Conservation (phyloP, 2,113 vertebrate species). For the Cathartes aura region DNA sequence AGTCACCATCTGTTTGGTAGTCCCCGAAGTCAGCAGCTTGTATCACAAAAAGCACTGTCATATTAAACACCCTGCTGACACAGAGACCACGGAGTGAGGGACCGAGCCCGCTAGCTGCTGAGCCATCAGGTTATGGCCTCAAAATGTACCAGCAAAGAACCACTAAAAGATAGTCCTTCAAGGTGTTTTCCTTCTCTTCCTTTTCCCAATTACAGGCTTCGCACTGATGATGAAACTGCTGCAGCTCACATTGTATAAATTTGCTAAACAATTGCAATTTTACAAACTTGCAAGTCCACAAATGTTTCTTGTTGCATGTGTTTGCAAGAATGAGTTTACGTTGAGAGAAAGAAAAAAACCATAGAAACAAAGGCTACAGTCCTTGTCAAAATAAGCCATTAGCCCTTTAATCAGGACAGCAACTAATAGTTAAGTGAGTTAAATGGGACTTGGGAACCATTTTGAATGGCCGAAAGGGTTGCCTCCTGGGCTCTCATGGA, state of each 20-base stretch:
- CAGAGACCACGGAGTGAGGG: background rate
- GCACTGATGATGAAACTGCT: background rate
- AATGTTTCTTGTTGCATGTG: background rate
- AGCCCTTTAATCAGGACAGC: background rate
- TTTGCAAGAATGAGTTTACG: background rate
- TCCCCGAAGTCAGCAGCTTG: constrained; percentile 40
- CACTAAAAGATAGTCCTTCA: background rate
- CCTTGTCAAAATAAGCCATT: background rate
- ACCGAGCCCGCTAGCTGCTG: background rate
- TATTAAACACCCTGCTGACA: constrained; percentile 53
- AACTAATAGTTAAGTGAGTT: background rate
- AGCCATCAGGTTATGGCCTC: background rate
- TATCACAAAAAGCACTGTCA: constrained; percentile 32
- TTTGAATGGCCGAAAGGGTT: background rate
- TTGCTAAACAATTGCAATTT: background rate
- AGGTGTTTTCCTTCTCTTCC: background rate
- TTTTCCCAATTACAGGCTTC: background rate
- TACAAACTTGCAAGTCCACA: background rate
- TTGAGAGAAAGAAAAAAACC: background rate
- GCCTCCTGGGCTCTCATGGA: background rate
- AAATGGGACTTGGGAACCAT: background rate
- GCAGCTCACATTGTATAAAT: background rate
- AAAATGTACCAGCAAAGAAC: background rate
- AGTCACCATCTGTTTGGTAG: constrained; percentile 44
- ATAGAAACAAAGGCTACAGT: background rate